Evolutionary conservation across 2,113 vertebrate genomes (phyloP).

Genomic region (Gopherus evgoodei): DNA sequence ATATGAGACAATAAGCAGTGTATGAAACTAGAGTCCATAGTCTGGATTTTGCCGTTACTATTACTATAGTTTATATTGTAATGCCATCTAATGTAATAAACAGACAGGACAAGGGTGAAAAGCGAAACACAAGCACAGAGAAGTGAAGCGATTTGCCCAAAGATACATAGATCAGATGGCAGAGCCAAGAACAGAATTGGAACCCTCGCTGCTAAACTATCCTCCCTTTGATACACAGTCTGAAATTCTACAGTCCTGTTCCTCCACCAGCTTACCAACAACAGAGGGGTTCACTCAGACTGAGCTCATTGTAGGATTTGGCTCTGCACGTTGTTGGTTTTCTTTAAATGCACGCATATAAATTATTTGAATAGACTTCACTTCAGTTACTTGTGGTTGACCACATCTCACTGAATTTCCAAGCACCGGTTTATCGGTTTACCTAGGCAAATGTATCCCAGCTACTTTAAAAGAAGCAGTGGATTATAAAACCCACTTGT

Average conservation of each 20-base stretch:
- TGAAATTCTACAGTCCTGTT: not conserved
- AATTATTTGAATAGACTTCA: slow-evolving; percentile 4
- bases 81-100: not conserved
- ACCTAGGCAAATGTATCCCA: slow-evolving; percentile 36
- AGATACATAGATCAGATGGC: not conserved
- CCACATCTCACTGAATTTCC: not conserved
- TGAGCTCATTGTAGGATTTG: not conserved
- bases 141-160: not conserved
- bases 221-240: not conserved
- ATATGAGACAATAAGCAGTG: not conserved
- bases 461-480: slow-evolving; percentile 40
- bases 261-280: not conserved
- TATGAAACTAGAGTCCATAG: not conserved
- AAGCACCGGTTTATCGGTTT: slow-evolving; percentile 25
- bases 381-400: slow-evolving; percentile 1
- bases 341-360: not conserved
- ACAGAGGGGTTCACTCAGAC: not conserved
- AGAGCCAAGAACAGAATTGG: not conserved
- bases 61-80: not conserved
- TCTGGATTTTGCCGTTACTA: not conserved
- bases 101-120: not conserved
- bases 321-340: not conserved
- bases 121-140: not conserved
- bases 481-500: slow-evolving; percentile 14
- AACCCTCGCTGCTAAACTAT: not conserved